Percentiles rank a stretch among this genome's conserved stretches.
Conservation (phyloP, 2,888 invertebrate species). For the Pyrrhia umbra region DNA sequence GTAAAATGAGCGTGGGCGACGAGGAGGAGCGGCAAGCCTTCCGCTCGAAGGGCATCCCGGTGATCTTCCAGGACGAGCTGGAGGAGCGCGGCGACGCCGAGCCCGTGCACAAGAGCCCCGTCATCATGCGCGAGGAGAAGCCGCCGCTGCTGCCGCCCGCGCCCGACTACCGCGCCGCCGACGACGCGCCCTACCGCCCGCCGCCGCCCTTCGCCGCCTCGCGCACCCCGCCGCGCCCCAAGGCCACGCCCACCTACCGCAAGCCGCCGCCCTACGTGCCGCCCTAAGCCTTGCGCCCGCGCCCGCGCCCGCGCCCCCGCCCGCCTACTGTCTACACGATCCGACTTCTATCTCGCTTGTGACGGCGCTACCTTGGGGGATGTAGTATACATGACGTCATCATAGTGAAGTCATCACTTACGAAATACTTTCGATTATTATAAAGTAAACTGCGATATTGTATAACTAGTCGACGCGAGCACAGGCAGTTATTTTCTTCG, state of each 20-base stretch:
- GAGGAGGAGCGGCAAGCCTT: slow-evolving; percentile 96
- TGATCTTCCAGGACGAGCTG: slow-evolving; percentile 99
- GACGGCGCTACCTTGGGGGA: slow-evolving; percentile 28
- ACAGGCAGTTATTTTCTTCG: slow-evolving; percentile 51
- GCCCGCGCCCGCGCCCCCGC: slow-evolving; percentile 72
- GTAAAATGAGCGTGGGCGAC: slow-evolving; percentile 92
- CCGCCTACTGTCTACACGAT: slow-evolving; percentile 93
- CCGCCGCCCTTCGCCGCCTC: slow-evolving; percentile 95
- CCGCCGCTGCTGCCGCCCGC: slow-evolving; percentile 96
- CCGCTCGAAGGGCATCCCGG: slow-evolving; percentile 96
- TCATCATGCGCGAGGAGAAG: slow-evolving; percentile 98
- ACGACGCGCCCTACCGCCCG: slow-evolving; percentile 95
- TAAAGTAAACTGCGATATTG: slow-evolving; percentile 45
- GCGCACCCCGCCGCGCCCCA: slow-evolving; percentile 94
- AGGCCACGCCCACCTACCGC: slow-evolving; percentile 97
- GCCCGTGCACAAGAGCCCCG: slow-evolving; percentile 96
- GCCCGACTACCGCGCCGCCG: slow-evolving; percentile 91
- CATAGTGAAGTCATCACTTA: slow-evolving; percentile 40
- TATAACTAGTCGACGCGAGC: slow-evolving; percentile 59
- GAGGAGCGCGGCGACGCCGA: slow-evolving; percentile 97
- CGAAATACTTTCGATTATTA: slow-evolving; percentile 47
- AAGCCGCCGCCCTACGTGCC: slow-evolving; percentile 99
- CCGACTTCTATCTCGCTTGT: slow-evolving; percentile 30
- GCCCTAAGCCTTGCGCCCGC: slow-evolving; percentile 92
- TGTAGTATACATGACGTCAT: slow-evolving; percentile 37